These are phyloP conservation scores for Norana najaformis DNA, from an alignment of 2,888 invertebrate genomes.

Conservation along the genomic window DNA sequence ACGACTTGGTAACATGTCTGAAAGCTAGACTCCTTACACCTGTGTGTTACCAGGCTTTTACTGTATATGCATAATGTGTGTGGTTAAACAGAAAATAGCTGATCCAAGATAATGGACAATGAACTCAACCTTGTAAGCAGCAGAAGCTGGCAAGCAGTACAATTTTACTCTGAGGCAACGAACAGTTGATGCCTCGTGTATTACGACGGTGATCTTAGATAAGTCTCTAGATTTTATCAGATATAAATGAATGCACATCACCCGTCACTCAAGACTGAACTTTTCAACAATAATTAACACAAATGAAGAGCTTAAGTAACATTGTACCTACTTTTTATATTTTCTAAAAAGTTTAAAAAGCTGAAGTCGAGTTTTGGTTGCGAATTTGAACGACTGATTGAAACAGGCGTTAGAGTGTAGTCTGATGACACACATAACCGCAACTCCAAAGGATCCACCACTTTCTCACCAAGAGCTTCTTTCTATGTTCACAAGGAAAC, in stretches of 20 bases:
- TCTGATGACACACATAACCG: constrained; percentile 41
- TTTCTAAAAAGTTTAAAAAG: background rate
- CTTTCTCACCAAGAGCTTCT: constrained; percentile 45
- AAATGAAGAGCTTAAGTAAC: background rate
- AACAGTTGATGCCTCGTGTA: too few species aligned
- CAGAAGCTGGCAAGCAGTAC: too few species aligned
- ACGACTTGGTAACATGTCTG: too few species aligned
- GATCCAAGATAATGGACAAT: too few species aligned
- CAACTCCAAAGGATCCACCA: constrained; percentile 47
- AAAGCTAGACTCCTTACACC: too few species aligned
- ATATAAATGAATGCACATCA: background rate
- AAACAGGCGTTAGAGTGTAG: background rate
- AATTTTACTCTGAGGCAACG: too few species aligned
- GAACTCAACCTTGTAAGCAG: too few species aligned
- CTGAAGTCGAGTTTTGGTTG: background rate
- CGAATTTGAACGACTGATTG: constrained; percentile 15
- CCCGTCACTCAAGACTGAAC: background rate
- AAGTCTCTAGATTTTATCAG: too few species aligned
- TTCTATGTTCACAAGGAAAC: constrained; percentile 45
- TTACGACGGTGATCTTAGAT: too few species aligned
- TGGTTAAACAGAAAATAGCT: too few species aligned
- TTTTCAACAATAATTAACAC: background rate
- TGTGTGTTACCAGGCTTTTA: too few species aligned
- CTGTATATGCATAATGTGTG: too few species aligned
- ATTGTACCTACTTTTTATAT: constrained; percentile 17